Evolutionary conservation across 2,888 invertebrate species (phyloP), one percentile per base, ranked within the genome.

Genomic region (Oscheius sp.): DNA sequence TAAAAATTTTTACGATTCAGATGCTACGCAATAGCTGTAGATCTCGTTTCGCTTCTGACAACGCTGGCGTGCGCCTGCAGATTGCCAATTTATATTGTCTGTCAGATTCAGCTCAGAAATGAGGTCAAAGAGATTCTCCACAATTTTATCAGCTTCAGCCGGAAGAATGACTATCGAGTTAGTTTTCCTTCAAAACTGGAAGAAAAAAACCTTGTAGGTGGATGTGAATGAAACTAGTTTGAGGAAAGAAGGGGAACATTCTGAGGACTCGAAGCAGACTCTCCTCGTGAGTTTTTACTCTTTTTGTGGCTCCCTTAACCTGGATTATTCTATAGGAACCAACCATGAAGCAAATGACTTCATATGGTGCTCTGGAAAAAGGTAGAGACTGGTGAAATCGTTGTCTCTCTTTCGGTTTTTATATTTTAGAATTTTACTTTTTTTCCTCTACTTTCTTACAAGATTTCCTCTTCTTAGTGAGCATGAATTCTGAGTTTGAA

Each of bases 1-100:
- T n/a, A 20, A 42, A 52, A 52, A n/a, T 27, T 27, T 15, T n/a
- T n/a, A n/a, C n/a, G 10, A 63, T 73, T 5, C 75, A 80, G 80
- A 27, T 63, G 82, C 20, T 85, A 85, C 66, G 81, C 80, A 17
- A 78, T 85, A 27, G 74, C 82, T 20, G 75, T 84, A 20, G 85
- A 85, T 70, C 42, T 83, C 42, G 77, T 81, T 12, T 83, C 83
- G 0, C 73, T 85, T 53, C 75, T 84, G 52, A 82, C 84, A 12
- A 80, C 81, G 4, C 66, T 82, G 68, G 84, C 84, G 0, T 84
- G 85, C 57, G 84, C 84, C 39, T 80, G 79, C 52, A 82, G 85
- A 33, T 77, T 84, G 12, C 82, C 82, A 6, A 85, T 85, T 65
- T 84, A 84, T 64, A 55, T 82, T n/a, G 72, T 74, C 64, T 81